Conservation (phyloP, 2,888 invertebrate genomes). For the Melanostoma mellinum region DNA sequence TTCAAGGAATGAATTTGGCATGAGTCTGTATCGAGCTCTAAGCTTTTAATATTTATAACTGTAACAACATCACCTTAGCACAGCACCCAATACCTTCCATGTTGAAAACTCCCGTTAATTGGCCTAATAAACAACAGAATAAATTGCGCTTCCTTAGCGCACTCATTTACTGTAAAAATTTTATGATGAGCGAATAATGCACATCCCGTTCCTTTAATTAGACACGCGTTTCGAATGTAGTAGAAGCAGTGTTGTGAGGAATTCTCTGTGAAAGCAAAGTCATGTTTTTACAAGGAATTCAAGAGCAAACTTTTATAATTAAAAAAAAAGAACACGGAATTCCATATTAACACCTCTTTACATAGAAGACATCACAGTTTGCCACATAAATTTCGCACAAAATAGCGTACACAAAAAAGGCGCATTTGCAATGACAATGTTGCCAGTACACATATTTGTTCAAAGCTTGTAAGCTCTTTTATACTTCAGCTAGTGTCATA, state of each 20-base stretch:
- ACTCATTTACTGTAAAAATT: not conserved
- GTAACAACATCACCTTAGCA: too few species aligned
- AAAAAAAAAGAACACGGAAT: conserved; percentile 17
- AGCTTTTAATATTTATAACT: too few species aligned
- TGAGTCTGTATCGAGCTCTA: too few species aligned
- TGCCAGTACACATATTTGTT: not conserved
- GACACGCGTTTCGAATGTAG: conserved; percentile 7
- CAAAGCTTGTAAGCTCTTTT: not conserved
- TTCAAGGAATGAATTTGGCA: too few species aligned
- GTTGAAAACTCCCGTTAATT: not conserved
- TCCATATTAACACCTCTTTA: conserved; percentile 8
- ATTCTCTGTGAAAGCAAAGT: conserved; percentile 52
- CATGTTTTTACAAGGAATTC: conserved; percentile 35
- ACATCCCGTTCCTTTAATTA: conserved; percentile 33
- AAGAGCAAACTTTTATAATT: conserved; percentile 48
- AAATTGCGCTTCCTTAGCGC: not conserved
- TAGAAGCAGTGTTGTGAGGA: conserved; percentile 25
- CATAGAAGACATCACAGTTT: not conserved
- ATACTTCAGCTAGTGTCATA: too few species aligned
- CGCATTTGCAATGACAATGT: conserved; percentile 2
- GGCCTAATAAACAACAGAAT: not conserved
- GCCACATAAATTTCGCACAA: too few species aligned
- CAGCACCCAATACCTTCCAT: too few species aligned
- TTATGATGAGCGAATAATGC: not conserved
- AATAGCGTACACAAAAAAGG: conserved; percentile 19